Conservation (phyloP, 2,113 vertebrate genomes). For the Lamprologus lemairii region DNA sequence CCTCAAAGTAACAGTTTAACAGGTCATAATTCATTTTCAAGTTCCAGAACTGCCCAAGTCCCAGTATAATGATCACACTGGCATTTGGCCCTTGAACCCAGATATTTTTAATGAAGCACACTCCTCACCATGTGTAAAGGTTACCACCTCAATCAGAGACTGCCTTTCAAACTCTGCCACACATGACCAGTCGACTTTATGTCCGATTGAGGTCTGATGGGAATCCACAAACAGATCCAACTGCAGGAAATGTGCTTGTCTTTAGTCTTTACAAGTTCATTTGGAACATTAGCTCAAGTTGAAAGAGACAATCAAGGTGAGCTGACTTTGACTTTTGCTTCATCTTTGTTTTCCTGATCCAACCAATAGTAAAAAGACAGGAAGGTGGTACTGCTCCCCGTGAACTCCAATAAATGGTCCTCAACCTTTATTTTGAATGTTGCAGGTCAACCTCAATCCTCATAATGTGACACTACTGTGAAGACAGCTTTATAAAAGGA, state of each 20-base stretch:
- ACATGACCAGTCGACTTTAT: not conserved
- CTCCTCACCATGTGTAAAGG: not conserved
- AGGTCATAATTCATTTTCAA: not conserved
- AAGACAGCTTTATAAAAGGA: not conserved
- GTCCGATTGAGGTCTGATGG: not conserved
- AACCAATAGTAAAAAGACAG: not conserved
- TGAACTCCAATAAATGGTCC: not conserved
- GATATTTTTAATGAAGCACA: not conserved
- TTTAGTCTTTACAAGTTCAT: not conserved
- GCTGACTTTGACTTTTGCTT: not conserved
- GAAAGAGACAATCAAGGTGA: not conserved
- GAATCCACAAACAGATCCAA: not conserved
- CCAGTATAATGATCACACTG: not conserved
- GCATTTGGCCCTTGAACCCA: not conserved
- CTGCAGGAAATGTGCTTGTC: not conserved
- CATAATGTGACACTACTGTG: not conserved
- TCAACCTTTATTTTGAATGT: not conserved
- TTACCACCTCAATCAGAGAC: not conserved
- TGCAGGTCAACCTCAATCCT: not conserved
- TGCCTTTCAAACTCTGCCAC: not conserved
- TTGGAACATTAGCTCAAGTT: not conserved
- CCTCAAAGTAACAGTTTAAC: not conserved
- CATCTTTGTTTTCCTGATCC: not conserved
- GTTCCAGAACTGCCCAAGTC: not conserved
- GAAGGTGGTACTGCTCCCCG: not conserved